Conservation (phyloP, 2,797 vertebrate species). For the Lepus townsendii region DNA sequence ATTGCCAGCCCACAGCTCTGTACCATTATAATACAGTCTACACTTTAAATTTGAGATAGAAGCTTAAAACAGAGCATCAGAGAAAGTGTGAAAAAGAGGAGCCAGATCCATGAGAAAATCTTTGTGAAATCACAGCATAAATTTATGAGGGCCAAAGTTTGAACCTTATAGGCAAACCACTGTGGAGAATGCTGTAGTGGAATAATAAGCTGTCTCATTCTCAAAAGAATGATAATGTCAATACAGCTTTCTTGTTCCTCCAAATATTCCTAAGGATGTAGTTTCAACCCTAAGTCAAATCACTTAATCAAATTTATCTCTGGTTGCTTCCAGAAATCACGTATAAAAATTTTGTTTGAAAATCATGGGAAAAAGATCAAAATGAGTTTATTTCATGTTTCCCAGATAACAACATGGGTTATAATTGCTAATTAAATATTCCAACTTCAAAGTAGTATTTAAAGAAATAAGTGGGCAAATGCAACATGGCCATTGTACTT, state of each 20-base stretch:
- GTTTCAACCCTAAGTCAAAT: not conserved
- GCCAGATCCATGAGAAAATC: not conserved
- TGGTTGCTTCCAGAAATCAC: conserved; percentile 53
- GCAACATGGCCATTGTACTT: not conserved
- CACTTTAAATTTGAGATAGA: not conserved
- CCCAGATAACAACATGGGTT: conserved; percentile 11
- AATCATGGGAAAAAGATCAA: conserved; percentile 61
- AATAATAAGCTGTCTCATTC: not conserved
- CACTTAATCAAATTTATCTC: conserved; percentile 33
- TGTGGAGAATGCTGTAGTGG: not conserved
- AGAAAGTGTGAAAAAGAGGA: not conserved
- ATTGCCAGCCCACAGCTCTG: not conserved
- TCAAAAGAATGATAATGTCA: not conserved
- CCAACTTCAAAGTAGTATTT: conserved; percentile 75
- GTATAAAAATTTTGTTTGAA: conserved; percentile 59
- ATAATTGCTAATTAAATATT: conserved; percentile 71
- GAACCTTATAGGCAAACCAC: not conserved
- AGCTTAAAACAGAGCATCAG: not conserved
- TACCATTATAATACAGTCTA: not conserved
- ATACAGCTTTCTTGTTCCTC: not conserved
- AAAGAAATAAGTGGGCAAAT: conserved; percentile 56
- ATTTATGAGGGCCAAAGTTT: not conserved
- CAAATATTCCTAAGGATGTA: not conserved
- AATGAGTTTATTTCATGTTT: conserved; percentile 49
- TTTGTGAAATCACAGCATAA: not conserved